Evolutionary conservation across 2,888 invertebrate species (phyloP).

Genomic region (Monoplex corrugatus): DNA sequence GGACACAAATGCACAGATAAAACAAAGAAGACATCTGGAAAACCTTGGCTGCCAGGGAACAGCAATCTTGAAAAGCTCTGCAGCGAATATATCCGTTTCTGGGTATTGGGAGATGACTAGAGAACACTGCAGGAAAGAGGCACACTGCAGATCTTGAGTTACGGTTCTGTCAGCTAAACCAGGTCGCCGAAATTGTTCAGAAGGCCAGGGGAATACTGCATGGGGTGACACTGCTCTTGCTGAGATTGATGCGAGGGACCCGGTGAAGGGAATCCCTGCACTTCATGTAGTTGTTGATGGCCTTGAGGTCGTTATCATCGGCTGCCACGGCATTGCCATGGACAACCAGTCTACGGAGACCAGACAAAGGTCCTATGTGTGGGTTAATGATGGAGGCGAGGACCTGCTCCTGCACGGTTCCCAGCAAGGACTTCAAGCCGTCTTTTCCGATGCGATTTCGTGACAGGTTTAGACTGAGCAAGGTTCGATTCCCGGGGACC

Average conservation of each 20-base stretch:
- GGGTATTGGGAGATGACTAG: background rate
- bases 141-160: background rate
- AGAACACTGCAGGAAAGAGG: background rate
- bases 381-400: background rate
- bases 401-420: constrained; percentile 4
- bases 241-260: background rate
- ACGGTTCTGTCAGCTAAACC: background rate
- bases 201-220: constrained; percentile 13
- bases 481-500: constrained; percentile 73
- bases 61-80: background rate
- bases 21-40: no score
- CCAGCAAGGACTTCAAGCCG: constrained; percentile 4
- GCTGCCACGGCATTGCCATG: background rate
- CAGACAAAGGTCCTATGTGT: background rate
- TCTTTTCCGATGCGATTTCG: constrained; percentile 59
- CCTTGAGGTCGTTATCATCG: background rate
- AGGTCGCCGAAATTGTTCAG: background rate
- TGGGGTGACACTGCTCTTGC: background rate
- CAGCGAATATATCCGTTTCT: background rate
- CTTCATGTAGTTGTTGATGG: background rate
- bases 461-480: constrained; percentile 76
- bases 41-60: no score
- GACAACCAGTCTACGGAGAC: background rate
- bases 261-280: background rate
- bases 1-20: background rate